A percentile compares a stretch with the other conserved stretches of the same genome.
phyloP scores from a whole-genome alignment of 2,113 vertebrate genomes.

The Calypte anna region DNA sequence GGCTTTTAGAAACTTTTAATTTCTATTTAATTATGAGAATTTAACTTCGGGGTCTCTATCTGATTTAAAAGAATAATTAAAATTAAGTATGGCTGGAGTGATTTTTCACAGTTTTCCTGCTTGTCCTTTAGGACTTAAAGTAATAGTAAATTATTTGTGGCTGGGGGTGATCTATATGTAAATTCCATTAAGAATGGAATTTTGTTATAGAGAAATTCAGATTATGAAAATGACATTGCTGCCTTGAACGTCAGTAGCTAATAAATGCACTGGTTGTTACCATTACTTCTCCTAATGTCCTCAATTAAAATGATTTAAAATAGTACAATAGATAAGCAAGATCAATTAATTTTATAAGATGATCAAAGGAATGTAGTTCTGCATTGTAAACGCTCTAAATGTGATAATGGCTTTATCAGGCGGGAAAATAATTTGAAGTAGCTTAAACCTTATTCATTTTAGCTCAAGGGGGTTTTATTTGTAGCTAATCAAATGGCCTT shows the following conservation, averaged over 20 bases:
- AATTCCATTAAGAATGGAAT: slow-evolving; percentile 88
- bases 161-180: slow-evolving; percentile 88
- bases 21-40: slow-evolving; percentile 87
- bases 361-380: slow-evolving; percentile 84
- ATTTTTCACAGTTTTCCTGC: slow-evolving; percentile 82
- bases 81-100: slow-evolving; percentile 90
- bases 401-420: slow-evolving; percentile 82
- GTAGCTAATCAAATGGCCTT: slow-evolving; percentile 75
- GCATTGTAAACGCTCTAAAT: slow-evolving; percentile 79
- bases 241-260: slow-evolving; percentile 75
- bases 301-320: slow-evolving; percentile 89
- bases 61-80: slow-evolving; percentile 96
- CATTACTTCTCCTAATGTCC: slow-evolving; percentile 90
- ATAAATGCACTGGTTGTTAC: slow-evolving; percentile 84
- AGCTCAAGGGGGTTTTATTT: slow-evolving; percentile 80
- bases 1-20: slow-evolving; percentile 87
- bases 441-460: slow-evolving; percentile 75
- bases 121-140: slow-evolving; percentile 86
- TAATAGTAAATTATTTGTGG: slow-evolving; percentile 90
- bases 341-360: slow-evolving; percentile 85
- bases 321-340: slow-evolving; percentile 92
- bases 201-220: slow-evolving; percentile 82
- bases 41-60: slow-evolving; percentile 87
- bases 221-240: slow-evolving; percentile 83
- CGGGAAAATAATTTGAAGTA: slow-evolving; percentile 77